Base-by-base conservation (phyloP, 1,140 invertebrate genomes). In the Cephus cinctus region DNA sequence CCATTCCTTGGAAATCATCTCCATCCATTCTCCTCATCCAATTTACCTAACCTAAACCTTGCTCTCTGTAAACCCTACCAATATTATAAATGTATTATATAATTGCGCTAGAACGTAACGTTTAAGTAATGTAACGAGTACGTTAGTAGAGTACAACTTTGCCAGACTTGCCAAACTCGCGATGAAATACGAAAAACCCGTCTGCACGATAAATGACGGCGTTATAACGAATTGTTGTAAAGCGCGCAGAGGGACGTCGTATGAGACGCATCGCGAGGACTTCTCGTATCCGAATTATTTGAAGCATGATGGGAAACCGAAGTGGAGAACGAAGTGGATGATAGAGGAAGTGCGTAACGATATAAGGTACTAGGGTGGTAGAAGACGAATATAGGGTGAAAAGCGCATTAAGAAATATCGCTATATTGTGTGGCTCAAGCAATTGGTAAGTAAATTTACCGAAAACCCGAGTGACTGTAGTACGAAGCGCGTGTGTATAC, bases 261-360 rank as follows among this genome's bases (percentile, higher is more conserved):
- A 6, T n/a, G n/a, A 6, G 25, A 8, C 6, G 46, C 32, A 47
- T 47, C 56, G 56, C 59, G 61, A 63, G 57, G 55, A 76, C 72
- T 74, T 75, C 72, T 76, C 73, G 70, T 57, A 73, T 69, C 65
- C 74, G 73, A 76, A 76, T 76, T 76, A 70, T n/a, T n/a, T n/a
- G n/a, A n/a, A n/a, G n/a, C n/a, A n/a, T n/a, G n/a, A n/a, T n/a
- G n/a, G n/a, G n/a, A n/a, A n/a, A n/a, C n/a, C n/a, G n/a, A n/a
- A n/a, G n/a, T n/a, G n/a, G n/a, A n/a, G n/a, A n/a, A n/a, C 69
- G 47, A 62, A 53, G 36, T 50, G 57, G 57, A 63, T 58, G 45
- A 45, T 27, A 47, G 52, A 53, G 56, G 27, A 52, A 27, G 36
- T 16, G 39, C 15, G 31, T 11, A 43, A 45, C 38, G 43, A 23